Base-by-base conservation (phyloP, 2,888 invertebrate species). In the Agrochola macilenta region DNA sequence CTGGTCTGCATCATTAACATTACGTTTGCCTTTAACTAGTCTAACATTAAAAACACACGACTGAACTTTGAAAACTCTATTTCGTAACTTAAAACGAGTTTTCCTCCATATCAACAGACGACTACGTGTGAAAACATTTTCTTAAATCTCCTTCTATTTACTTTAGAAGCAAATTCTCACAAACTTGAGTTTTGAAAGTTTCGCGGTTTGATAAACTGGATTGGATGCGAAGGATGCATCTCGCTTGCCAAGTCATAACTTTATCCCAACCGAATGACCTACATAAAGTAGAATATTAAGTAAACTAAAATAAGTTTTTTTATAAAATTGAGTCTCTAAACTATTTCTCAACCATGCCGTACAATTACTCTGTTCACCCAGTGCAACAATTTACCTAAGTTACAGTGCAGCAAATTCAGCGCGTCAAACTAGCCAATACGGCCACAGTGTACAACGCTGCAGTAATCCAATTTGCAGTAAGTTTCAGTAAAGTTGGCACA, bases 401-500 rank as follows among this genome's bases (percentile, higher is more conserved):
- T 60, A 76, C 70, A 86, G 77, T 61, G 58, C 71, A 85, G 78
- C 57, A 76, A 78, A 82, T 88, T 70, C 74, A 82, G 57, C 89
- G 89, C 91, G 92, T 94, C 94, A 95, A 94, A 94, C 91, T 94
- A 93, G 93, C 93, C 92, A 86, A 90, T 88, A 87, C 85, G 84
- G 84, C 84, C 88, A 86, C 89, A 89, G 86, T 87, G 77, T 88
- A 88, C 76, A 76, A 85, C 84, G 82, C 90, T 89, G 87, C 90
- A 90, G 92, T 96, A 95, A 95, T 95, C 95, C 95, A 96, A 96
- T 95, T 95, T 96, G 93, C 93, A 92, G 93, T 91, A 94, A 95
- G 93, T 95, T 94, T 85, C 82, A 83, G 84, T 89, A 88, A 93
- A 93, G 90, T 93, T 92, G 86, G 89, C 85, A 85, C 85, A 91